These are phyloP conservation scores for Gulo gulo DNA, from an alignment of 2,113 vertebrate genomes.

Conservation along the genomic window DNA sequence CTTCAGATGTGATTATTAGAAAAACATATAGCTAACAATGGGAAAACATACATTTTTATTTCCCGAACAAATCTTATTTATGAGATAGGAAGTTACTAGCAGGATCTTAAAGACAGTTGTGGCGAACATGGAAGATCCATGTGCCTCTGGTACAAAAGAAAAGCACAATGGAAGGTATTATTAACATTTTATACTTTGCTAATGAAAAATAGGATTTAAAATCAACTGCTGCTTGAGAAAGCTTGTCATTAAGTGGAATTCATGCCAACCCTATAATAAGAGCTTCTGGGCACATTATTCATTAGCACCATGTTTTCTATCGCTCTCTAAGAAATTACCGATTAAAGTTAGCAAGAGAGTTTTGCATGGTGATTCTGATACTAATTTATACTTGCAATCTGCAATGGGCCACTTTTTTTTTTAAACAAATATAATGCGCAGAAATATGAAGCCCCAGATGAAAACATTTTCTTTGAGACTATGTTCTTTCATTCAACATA, in stretches of 20 bases:
- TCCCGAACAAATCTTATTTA: constrained; percentile 81
- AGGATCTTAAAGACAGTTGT: constrained; percentile 68
- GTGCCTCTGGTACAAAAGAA: constrained; percentile 15
- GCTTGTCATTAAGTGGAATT: constrained; percentile 74
- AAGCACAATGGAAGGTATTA: constrained; percentile 70
- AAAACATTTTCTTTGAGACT: constrained; percentile 10
- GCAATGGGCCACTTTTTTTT: constrained; percentile 21
- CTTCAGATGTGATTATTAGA: constrained; percentile 93
- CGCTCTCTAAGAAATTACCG: constrained; percentile 62
- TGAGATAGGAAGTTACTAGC: constrained; percentile 72
- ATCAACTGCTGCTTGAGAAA: constrained; percentile 69
- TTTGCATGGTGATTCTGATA: constrained; percentile 66
- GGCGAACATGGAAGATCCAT: constrained; percentile 54
- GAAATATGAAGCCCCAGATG: constrained; percentile 39
- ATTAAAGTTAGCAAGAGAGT: constrained; percentile 63
- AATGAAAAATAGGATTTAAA: constrained; percentile 80
- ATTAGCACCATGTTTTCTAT: constrained; percentile 59
- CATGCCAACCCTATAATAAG: constrained; percentile 67
- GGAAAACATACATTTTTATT: constrained; percentile 85
- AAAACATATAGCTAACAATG: constrained; percentile 88
- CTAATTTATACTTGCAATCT: constrained; percentile 50
- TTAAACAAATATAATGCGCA: constrained; percentile 12
- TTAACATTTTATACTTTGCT: constrained; percentile 70
- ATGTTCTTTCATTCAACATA: not conserved
- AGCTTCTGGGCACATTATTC: constrained; percentile 64